A percentile compares a stretch with the other conserved stretches of the same genome.
Evolutionary conservation across 2,888 invertebrate species (phyloP).

Genomic region (Polietes domitor): DNA sequence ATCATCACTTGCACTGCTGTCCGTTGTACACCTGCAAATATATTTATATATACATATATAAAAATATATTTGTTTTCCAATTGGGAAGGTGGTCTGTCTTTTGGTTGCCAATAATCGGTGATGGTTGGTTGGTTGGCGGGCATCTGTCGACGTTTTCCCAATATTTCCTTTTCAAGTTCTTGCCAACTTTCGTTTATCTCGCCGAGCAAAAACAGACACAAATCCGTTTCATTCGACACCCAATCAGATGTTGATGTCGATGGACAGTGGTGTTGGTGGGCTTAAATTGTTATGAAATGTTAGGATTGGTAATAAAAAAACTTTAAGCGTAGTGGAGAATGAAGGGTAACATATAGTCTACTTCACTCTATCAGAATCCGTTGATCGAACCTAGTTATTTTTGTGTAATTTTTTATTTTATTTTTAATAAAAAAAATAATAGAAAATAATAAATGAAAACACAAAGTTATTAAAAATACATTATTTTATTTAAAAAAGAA

Average conservation of each 20-base stretch:
- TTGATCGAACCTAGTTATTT: no score
- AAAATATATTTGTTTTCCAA: neutral
- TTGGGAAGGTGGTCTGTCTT: neutral
- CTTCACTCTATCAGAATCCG: no score
- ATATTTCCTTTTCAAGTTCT: constrained; percentile 60
- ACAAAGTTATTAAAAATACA: no score
- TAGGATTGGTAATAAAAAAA: no score
- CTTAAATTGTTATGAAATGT: no score
- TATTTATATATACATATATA: no score
- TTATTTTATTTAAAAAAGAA: no score
- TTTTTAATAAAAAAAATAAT: no score
- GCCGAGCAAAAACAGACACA: neutral
- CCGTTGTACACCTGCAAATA: constrained; percentile 65
- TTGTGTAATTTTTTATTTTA: no score
- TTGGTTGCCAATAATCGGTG: constrained; percentile 25
- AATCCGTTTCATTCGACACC: constrained; percentile 28
- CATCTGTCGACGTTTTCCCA: constrained; percentile 2
- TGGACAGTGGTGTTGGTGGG: neutral
- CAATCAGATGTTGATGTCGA: neutral
- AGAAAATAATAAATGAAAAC: no score
- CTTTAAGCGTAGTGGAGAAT: no score
- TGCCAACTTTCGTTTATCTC: constrained; percentile 57
- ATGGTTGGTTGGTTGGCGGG: constrained; percentile 14
- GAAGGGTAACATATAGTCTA: no score
- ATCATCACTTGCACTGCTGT: constrained; percentile 63